Conservation (phyloP, 2,113 vertebrate species). For the Equus przewalskii region DNA sequence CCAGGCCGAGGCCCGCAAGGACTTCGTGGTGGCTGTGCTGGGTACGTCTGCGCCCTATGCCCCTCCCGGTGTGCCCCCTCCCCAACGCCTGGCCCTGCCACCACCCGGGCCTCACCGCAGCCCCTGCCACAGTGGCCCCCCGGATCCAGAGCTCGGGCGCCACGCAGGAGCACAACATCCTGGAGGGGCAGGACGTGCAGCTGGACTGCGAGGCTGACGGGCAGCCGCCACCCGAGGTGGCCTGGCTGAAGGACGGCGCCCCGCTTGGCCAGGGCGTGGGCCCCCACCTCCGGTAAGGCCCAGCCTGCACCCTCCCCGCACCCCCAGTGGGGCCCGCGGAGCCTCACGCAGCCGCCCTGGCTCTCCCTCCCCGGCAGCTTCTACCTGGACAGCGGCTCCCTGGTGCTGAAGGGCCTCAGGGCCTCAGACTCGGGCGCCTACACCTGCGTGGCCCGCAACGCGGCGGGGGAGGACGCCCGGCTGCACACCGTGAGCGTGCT, state of each 20-base stretch:
- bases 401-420: conserved; percentile 89
- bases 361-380: conserved; percentile 80
- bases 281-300: conserved; percentile 84
- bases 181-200: conserved; percentile 87
- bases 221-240: conserved; percentile 89
- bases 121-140: conserved; percentile 88
- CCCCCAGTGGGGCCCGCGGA: rapidly evolving
- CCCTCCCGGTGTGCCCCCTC: rapidly evolving
- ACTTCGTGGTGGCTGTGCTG: conserved; percentile 91
- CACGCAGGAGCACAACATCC: conserved; percentile 89
- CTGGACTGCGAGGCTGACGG: conserved; percentile 91
- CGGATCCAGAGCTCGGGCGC: conserved; percentile 87
- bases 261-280: conserved; percentile 84
- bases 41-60: conserved; percentile 80
- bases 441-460: conserved; percentile 92
- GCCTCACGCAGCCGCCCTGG: not conserved
- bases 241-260: conserved; percentile 93
- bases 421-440: conserved; percentile 92
- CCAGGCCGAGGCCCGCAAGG: conserved; percentile 85
- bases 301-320: rapidly evolving
- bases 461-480: conserved; percentile 90
- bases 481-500: conserved; percentile 91
- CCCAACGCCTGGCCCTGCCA: rapidly evolving
- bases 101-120: not conserved
- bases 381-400: conserved; percentile 87